Base-by-base conservation (phyloP, 2,888 invertebrate species). In the Epicampocera succincta region DNA sequence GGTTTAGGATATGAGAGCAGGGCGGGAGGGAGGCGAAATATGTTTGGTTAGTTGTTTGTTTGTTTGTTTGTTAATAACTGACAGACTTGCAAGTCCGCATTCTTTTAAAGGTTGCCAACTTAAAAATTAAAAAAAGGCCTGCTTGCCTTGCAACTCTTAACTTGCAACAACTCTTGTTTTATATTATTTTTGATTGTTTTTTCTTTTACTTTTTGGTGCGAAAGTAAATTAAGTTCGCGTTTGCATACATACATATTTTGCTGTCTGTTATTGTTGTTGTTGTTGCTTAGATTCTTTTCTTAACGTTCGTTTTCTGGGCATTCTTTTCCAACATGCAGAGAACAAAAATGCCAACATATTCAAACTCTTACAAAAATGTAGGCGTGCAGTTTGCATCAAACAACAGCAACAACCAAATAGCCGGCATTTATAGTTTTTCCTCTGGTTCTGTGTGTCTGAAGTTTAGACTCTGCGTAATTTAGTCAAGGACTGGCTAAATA, bases 91-190 rank as follows among this genome's bases (percentile, higher is more conserved):
- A 86, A 87, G 87, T 89, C 88, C 88, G 88, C 88, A 89, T 89
- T 89, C 88, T 89, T 89, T 89, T 84, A 89, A 89, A 89, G 88
- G 90, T 89, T 89, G 88, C 86, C 88, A 89, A 87, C 86, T 88
- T 83, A 85, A 77, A 84, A 83, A 69, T 66, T 61, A 83, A 76
- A 83, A 72, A 68, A 74, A 71, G 80, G 77, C 77, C 77, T 65
- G 84, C 76, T 82, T 80, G 83, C 83, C 82, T 80, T 83, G 82
- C 83, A 76, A 80, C 80, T 83, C 68, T 80, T 80, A 73, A 76
- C 77, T 80, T 80, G 83, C 71, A 80, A 80, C 80, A 69, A 65
- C 69, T 80, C 52, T 66, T 65, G 17, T 17, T 61, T 63, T 17
- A 12, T 46, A 12, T 33, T 69, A 6, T 61, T 72, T 12, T 44